A percentile compares a stretch with the other conserved stretches of the same genome.
Evolutionary conservation across 1,140 invertebrate species (phyloP).

Genomic region (Drosophila ohnishii): DNA sequence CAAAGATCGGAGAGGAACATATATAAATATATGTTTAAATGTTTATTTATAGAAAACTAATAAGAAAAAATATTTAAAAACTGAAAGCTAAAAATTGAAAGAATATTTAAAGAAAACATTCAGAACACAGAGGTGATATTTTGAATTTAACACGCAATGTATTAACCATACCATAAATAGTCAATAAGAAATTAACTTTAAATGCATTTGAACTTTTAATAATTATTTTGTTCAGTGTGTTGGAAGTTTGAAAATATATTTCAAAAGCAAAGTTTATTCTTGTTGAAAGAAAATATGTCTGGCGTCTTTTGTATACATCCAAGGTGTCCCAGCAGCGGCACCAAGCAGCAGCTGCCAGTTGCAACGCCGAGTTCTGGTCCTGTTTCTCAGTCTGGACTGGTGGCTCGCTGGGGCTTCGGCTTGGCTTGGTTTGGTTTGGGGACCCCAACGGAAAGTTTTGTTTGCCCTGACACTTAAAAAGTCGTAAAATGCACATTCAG

Average conservation of each 20-base stretch:
- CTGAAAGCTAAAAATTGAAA: no score
- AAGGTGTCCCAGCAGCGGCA: conserved; percentile 44
- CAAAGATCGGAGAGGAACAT: no score
- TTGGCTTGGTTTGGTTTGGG: conserved; percentile 4
- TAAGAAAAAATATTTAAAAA: no score
- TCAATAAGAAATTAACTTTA: background rate
- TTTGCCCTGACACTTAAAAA: conserved; percentile 78
- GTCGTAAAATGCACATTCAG: conserved; percentile 79
- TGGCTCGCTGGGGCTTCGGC: background rate
- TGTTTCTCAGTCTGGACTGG: background rate
- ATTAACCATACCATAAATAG: background rate
- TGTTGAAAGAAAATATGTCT: conserved; percentile 66
- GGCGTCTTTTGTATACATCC: conserved; percentile 56
- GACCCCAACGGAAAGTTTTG: conserved; percentile 62
- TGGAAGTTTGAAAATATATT: conserved; percentile 51
- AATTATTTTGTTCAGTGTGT: background rate
- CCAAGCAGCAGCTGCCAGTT: conserved; percentile 51
- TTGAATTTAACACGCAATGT: no score
- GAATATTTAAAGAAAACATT: no score
- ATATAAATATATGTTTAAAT: no score
- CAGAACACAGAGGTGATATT: no score
- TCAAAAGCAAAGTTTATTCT: conserved; percentile 69
- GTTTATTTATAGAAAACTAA: no score
- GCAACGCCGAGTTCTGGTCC: conserved; percentile 22
- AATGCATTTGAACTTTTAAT: background rate